Conservation (phyloP, 1,140 invertebrate species). For the Drosophila fuyamai region DNA sequence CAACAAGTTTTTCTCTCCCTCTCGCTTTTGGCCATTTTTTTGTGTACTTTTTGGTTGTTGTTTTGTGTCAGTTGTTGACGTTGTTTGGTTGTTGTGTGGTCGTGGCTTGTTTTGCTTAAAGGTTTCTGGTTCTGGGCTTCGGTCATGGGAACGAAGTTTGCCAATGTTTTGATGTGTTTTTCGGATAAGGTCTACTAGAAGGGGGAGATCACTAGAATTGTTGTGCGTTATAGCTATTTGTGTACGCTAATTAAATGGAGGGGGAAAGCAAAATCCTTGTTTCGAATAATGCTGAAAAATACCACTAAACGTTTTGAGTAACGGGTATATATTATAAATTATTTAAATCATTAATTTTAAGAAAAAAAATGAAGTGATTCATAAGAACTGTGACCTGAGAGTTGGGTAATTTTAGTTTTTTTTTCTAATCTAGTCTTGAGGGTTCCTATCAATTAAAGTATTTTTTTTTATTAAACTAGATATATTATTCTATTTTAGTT, state of each 20-base stretch:
- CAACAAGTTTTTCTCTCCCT: conserved; percentile 68
- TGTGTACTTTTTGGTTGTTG: conserved; percentile 16
- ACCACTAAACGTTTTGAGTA: too few species aligned
- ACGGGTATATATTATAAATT: too few species aligned
- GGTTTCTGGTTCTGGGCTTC: conserved; percentile 51
- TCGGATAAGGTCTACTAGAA: conserved; percentile 1
- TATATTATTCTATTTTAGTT: too few species aligned
- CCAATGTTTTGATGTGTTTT: conserved; percentile 36
- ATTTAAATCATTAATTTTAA: too few species aligned
- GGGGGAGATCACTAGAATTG: neutral
- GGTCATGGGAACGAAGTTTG: conserved; percentile 55
- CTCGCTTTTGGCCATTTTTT: conserved; percentile 74
- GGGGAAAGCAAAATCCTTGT: neutral
- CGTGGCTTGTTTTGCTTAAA: conserved; percentile 79
- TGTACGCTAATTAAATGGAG: neutral
- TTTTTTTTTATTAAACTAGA: too few species aligned
- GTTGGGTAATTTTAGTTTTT: too few species aligned
- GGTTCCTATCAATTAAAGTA: too few species aligned
- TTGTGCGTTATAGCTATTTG: neutral
- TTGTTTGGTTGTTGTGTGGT: conserved; percentile 65
- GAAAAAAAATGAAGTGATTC: too few species aligned
- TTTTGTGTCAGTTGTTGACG: conserved; percentile 70
- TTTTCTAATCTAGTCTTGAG: too few species aligned
- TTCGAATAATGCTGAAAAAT: neutral
- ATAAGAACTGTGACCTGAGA: too few species aligned